Evolutionary conservation across 2,888 invertebrate species (phyloP).

Genomic region (Prosopocoilus inquinatus): DNA sequence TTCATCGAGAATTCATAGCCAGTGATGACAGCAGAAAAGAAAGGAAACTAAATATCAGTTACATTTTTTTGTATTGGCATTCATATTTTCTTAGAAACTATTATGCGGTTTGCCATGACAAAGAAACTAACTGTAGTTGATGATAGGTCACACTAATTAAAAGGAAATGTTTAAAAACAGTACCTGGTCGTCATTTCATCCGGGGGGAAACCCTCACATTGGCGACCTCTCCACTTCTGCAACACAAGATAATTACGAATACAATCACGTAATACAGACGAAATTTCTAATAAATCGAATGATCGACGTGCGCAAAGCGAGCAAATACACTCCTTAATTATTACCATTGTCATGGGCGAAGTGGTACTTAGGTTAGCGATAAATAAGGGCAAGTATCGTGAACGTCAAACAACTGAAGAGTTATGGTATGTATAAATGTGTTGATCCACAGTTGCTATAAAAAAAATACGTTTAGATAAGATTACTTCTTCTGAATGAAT

Average conservation of each 20-base stretch:
- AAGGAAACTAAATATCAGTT: no score
- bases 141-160: not conserved
- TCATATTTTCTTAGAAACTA: no score
- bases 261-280: not conserved
- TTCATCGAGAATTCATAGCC: no score
- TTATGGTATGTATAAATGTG: slow-evolving; percentile 4
- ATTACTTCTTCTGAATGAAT: not conserved
- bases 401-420: slow-evolving; percentile 1
- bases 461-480: not conserved
- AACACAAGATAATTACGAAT: slow-evolving; percentile 27
- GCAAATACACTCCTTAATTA: slow-evolving; percentile 22
- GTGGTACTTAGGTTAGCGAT: slow-evolving; percentile 13
- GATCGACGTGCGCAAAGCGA: not conserved
- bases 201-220: slow-evolving; percentile 27
- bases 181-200: slow-evolving; percentile 44
- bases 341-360: slow-evolving; percentile 20
- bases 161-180: slow-evolving; percentile 15
- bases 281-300: not conserved
- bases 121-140: no score
- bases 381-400: slow-evolving; percentile 20
- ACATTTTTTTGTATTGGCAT: no score
- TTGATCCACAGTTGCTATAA: not conserved
- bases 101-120: no score
- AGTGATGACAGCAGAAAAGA: no score
- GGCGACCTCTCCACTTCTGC: slow-evolving; percentile 35